Evolutionary conservation across 2,113 vertebrate genomes (phyloP), one percentile per base, ranked within the genome.

Genomic region (Charina bottae): DNA sequence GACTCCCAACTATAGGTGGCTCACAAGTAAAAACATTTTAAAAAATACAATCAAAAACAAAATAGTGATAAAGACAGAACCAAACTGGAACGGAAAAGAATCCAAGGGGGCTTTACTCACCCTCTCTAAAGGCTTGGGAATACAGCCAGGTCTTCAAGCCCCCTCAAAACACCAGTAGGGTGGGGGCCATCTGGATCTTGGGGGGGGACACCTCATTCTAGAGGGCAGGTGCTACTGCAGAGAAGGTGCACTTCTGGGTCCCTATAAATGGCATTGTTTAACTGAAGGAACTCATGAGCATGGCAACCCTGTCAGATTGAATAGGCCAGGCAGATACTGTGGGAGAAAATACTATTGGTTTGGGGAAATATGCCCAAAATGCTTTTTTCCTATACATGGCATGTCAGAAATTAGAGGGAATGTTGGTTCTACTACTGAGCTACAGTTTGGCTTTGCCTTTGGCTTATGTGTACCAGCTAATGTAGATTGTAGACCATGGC

Each of bases 341-440:
- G 28, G n/a, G 28, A 68, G 64, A 42, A 42, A 42, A 42, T 3
- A 42, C 42, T 42, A 42, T 3, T 42, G 42, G 2, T 42, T 42
- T 72, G 15, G 15, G 6, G 37, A 72, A 72, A 37, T n/a, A n/a
- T 37, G n/a, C n/a, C 17, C 68, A 72, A 72, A 72, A 6, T 37
- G 1, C 4, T 17, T 6, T n/a, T 13, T 6, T 11, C 28, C 15
- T 1, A 15, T 3, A 37, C 0, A 72, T 1, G 33, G n/a, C n/a
- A 72, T 37, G 33, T 19, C 33, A 72, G n/a, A 37, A 72, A 72
- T 72, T 72, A 72, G 68, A 33, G 13, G 6, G n/a, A 72, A 72
- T 2, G 0, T 72, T 72, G 68, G n/a, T 72, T 72, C 33, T 72
- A 72, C 15, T 19, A 72, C 6, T 37, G 13, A 72, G 6, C 15